Evolutionary conservation across 2,888 invertebrate species (phyloP).

Genomic region (Ormyrus thymus): DNA sequence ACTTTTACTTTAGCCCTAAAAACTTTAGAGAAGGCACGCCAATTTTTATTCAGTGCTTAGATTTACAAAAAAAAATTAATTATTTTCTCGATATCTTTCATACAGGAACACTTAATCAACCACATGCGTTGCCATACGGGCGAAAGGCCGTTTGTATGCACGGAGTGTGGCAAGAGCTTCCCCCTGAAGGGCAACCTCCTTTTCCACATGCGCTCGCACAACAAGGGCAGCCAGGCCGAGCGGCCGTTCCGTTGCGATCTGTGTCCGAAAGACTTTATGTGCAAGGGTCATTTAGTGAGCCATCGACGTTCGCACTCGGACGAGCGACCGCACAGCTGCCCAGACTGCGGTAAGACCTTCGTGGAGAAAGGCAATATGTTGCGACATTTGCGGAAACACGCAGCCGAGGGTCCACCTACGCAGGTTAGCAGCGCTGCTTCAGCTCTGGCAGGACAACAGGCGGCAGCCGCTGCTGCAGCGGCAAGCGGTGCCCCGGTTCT

Average conservation of each 20-base stretch:
- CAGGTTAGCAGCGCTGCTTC: slow-evolving; percentile 71
- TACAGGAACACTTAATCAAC: slow-evolving; percentile 81
- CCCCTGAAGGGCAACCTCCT: slow-evolving; percentile 89
- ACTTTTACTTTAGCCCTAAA: too few relatives aligned
- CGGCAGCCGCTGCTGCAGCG: slow-evolving; percentile 77
- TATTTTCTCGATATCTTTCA: not conserved
- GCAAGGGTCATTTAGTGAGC: slow-evolving; percentile 90
- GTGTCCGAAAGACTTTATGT: slow-evolving; percentile 91
- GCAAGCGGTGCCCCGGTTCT: slow-evolving; percentile 75
- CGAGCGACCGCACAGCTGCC: slow-evolving; percentile 79
- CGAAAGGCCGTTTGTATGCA: slow-evolving; percentile 89
- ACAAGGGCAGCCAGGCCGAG: slow-evolving; percentile 82
- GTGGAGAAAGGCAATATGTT: slow-evolving; percentile 88
- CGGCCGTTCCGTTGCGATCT: slow-evolving; percentile 87
- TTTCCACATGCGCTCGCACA: slow-evolving; percentile 91
- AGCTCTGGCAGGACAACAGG: slow-evolving; percentile 64
- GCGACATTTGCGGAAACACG: slow-evolving; percentile 85
- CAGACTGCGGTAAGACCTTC: slow-evolving; percentile 85
- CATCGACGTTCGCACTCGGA: slow-evolving; percentile 87
- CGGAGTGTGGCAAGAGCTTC: slow-evolving; percentile 91
- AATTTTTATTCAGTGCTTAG: too few relatives aligned
- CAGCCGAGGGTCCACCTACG: slow-evolving; percentile 75
- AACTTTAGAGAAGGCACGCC: too few relatives aligned
- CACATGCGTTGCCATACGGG: slow-evolving; percentile 88
- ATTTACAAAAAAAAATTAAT: too few relatives aligned